phyloP scores from a whole-genome alignment of 2,113 vertebrate species.

The Bubo bubo region DNA sequence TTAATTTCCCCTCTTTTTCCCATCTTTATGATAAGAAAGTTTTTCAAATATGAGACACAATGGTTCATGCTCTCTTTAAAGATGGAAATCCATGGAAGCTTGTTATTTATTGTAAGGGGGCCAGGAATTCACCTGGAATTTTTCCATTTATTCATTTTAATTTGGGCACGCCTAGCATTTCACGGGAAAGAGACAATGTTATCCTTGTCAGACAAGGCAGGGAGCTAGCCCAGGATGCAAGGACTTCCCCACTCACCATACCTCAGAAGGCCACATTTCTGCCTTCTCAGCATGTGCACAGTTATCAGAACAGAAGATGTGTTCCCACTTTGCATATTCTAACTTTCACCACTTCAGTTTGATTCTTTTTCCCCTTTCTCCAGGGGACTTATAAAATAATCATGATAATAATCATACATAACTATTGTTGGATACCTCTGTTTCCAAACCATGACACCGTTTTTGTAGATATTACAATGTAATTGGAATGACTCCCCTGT shows the following conservation, averaged over 20 bases:
- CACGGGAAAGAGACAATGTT: not conserved
- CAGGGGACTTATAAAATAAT: not conserved
- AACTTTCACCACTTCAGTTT: not conserved
- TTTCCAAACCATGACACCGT: not conserved
- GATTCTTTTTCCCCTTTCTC: not conserved
- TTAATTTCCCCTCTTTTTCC: not conserved
- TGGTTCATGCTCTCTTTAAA: not conserved
- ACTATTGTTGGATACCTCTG: not conserved
- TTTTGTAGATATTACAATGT: not conserved
- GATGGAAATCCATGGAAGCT: not conserved
- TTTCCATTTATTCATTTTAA: not conserved
- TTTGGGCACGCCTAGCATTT: not conserved
- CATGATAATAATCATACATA: not conserved
- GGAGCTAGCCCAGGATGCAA: not conserved
- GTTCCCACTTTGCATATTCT: not conserved
- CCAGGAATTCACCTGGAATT: not conserved
- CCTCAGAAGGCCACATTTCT: not conserved
- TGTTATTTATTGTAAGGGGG: not conserved
- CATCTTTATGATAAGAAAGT: not conserved
- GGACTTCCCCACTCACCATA: not conserved
- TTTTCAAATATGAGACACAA: not conserved
- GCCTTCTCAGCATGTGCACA: not conserved
- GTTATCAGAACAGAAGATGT: not conserved
- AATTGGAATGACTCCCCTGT: not conserved
- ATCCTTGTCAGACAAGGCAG: not conserved